These are phyloP conservation scores for Pseudois nayaur DNA, from an alignment of 2,113 vertebrate species.

Conservation along the genomic window DNA sequence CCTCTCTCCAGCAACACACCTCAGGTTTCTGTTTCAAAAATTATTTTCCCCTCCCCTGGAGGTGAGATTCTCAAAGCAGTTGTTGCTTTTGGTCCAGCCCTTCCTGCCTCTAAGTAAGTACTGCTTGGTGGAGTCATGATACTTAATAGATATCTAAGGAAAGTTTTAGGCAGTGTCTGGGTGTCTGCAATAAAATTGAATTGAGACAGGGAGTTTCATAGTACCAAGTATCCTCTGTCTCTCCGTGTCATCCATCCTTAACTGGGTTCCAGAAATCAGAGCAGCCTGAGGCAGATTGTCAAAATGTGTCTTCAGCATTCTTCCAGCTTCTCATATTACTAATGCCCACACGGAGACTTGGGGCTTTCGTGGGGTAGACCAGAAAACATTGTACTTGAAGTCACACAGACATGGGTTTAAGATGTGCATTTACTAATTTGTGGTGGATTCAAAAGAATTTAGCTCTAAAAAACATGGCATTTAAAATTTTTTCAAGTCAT, in stretches of 20 bases:
- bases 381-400: background rate
- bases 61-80: background rate
- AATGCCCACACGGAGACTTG: background rate
- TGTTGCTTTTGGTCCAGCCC: background rate
- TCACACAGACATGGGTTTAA: background rate
- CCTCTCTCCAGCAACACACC: background rate
- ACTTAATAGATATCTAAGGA: conserved; percentile 4
- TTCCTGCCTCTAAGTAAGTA: background rate
- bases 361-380: background rate
- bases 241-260: background rate
- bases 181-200: background rate
- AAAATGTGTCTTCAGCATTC: background rate
- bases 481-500: background rate
- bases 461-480: background rate
- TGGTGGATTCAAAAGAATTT: background rate
- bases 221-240: background rate
- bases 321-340: background rate
- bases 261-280: conserved; percentile 21
- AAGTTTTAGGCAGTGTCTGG: background rate
- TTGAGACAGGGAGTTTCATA: background rate
- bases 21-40: background rate
- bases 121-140: background rate
- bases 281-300: background rate
- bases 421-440: background rate
- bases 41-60: background rate